Conservation (phyloP, 1,140 invertebrate species). For the Drosophila lowei region DNA sequence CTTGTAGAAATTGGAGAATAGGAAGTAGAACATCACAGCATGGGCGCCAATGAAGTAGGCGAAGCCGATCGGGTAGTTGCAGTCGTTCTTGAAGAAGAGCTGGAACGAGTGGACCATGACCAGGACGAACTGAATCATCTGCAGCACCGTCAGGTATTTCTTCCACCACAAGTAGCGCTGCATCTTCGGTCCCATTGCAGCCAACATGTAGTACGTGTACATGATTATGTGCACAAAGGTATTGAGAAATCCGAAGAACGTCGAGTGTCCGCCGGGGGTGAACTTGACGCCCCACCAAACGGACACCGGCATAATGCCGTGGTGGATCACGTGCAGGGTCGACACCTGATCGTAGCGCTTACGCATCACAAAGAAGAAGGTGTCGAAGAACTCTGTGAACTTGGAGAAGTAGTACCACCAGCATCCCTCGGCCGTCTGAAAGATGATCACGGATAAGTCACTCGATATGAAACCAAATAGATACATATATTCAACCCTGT, state of each 20-base stretch:
- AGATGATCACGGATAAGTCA: slow-evolving; percentile 8
- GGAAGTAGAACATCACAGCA: slow-evolving; percentile 90
- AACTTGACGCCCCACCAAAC: slow-evolving; percentile 97
- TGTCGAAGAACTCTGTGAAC: slow-evolving; percentile 93
- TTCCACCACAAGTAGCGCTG: slow-evolving; percentile 98
- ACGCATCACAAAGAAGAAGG: slow-evolving; percentile 93
- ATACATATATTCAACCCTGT: too few relatives aligned
- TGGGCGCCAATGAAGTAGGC: slow-evolving; percentile 89
- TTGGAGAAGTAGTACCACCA: slow-evolving; percentile 96
- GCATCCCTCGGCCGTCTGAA: slow-evolving; percentile 88
- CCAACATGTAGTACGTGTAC: slow-evolving; percentile 95
- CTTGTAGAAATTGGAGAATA: slow-evolving; percentile 91
- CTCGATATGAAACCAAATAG: too few relatives aligned
- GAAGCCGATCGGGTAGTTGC: slow-evolving; percentile 91
- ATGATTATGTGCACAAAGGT: slow-evolving; percentile 95
- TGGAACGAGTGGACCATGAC: slow-evolving; percentile 93
- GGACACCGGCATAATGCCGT: slow-evolving; percentile 95
- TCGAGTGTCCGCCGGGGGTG: slow-evolving; percentile 88
- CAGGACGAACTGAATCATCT: slow-evolving; percentile 93
- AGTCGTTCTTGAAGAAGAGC: slow-evolving; percentile 91
- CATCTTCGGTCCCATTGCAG: slow-evolving; percentile 92
- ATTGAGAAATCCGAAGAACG: slow-evolving; percentile 93
- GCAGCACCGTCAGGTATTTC: slow-evolving; percentile 93
- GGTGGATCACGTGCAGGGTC: slow-evolving; percentile 95
- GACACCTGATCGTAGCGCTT: slow-evolving; percentile 94